A percentile compares a stretch with the other conserved stretches of the same genome.
Conservation (phyloP, 30 jellyfish, hydroid and myxozoan genomes). For the Catostylus mosaicus region DNA sequence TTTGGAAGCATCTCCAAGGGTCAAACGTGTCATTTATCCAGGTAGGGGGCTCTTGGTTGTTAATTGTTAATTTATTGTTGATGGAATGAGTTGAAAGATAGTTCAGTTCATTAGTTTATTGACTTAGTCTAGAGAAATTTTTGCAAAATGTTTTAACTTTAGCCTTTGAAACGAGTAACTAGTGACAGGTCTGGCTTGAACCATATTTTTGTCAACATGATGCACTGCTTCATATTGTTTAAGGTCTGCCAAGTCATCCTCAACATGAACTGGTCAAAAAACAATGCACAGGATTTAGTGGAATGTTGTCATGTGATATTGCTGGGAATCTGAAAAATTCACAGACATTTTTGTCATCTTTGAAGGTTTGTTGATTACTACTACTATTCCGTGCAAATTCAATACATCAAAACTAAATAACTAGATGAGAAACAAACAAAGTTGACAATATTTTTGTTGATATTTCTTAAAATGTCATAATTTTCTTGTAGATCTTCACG, state of each 20-base stretch:
- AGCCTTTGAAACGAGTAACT: too few species aligned
- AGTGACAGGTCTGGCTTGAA: too few species aligned
- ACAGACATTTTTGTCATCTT: constrained; percentile 70
- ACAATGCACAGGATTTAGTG: constrained; percentile 97
- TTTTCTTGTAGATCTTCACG: constrained; percentile 74
- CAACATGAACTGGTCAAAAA: constrained; percentile 92
- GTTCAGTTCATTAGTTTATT: too few species aligned
- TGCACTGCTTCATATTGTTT: not conserved
- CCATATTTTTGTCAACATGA: too few species aligned
- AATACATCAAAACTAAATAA: too few species aligned
- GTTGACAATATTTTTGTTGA: too few species aligned
- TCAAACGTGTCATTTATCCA: constrained; percentile 86
- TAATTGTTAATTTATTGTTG: too few species aligned
- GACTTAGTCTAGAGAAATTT: too few species aligned
- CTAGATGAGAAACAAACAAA: too few species aligned
- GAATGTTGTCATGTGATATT: constrained; percentile 93
- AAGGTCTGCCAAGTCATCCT: constrained; percentile 97
- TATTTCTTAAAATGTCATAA: not conserved
- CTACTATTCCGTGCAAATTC: too few species aligned
- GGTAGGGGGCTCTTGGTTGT: constrained; percentile 52
- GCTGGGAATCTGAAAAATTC: constrained; percentile 88
- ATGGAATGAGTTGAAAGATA: too few species aligned
- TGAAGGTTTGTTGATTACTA: constrained; percentile 92
- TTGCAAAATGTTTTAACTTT: too few species aligned
- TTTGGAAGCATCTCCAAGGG: constrained; percentile 88